Evolutionary conservation across 2,797 vertebrate genomes (phyloP).

Genomic region (Bradypus variegatus): DNA sequence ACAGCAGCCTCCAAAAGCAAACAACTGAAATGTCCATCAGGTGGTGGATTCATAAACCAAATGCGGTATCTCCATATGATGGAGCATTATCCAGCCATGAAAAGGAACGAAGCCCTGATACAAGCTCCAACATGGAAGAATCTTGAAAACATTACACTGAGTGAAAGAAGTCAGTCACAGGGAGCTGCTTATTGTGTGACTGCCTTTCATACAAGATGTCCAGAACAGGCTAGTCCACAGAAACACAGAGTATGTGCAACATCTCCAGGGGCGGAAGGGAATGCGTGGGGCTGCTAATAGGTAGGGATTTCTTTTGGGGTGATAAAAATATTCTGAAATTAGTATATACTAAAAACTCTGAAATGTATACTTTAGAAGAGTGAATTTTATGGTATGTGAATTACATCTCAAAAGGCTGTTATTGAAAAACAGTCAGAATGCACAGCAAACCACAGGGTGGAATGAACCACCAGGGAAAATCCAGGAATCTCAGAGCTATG

Average conservation of each 20-base stretch:
- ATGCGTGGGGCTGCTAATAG: no score
- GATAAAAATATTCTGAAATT: neutral
- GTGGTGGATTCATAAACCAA: neutral
- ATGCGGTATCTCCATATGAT: neutral
- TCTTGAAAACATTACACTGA: neutral
- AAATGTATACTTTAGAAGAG: neutral
- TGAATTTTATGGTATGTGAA: neutral
- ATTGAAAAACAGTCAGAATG: neutral
- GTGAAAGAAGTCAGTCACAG: no score
- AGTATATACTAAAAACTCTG: neutral
- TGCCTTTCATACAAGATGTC: no score
- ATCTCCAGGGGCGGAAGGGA: no score
- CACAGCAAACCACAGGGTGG: neutral
- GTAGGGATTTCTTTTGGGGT: neutral
- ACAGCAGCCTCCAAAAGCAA: no score
- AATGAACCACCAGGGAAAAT: neutral
- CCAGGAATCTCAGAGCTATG: neutral
- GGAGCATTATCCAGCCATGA: neutral
- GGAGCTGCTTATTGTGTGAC: no score
- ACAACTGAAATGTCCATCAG: no score
- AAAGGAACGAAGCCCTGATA: neutral
- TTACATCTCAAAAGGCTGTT: neutral
- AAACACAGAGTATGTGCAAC: no score
- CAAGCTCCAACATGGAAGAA: neutral
- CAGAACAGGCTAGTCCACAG: no score